Evolutionary conservation across 2,113 vertebrate genomes (phyloP), one percentile per base, ranked within the genome.

Genomic region (Galemys pyrenaicus): DNA sequence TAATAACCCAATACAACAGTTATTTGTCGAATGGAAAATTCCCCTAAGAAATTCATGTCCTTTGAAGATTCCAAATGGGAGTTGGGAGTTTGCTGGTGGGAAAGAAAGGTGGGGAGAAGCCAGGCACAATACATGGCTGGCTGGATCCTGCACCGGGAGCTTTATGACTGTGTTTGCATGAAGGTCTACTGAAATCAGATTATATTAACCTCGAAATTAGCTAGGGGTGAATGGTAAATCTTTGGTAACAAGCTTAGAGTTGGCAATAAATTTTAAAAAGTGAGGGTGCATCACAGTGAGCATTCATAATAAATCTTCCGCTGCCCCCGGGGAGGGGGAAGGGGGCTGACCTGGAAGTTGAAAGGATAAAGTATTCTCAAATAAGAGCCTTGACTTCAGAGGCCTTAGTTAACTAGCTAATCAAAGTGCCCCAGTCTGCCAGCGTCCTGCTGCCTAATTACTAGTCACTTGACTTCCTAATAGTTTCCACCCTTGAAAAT

Each of bases 381-480:
- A 30, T 9, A 16, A 32, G 71, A 92, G 49, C 20, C 17, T 0
- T 79, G 3, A 15, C 62, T 60, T 15, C 8, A 0, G 39, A 17
- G 13, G 46, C 15, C 46, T 89, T 24, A 26, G 65, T 35, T 58
- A 37, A 49, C 51, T 7, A 41, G 35, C 51, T 41, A 6, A 26
- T 11, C 49, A 30, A 30, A 20, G 32, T 0, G 6, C 46, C 32
- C 35, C 7, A 6, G 26, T 2, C n/a, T 1, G 2, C 13, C 3
- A 1, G 39, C n/a, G 60, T 30, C 13, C 1, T 1, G 58, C 0
- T n/a, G 9, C 5, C 64, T 15, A 32, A 4, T 54, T 0, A 0
- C 35, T 8, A 37, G 24, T 46, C 46, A 20, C 54, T 41, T 1
- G 24, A 49, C 49, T 67, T 56, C 37, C 46, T 37, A 39, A 2